A percentile compares a stretch with the other conserved stretches of the same genome.
phyloP scores from a whole-genome alignment of 2,888 invertebrate genomes.

The Dusona sp. region DNA sequence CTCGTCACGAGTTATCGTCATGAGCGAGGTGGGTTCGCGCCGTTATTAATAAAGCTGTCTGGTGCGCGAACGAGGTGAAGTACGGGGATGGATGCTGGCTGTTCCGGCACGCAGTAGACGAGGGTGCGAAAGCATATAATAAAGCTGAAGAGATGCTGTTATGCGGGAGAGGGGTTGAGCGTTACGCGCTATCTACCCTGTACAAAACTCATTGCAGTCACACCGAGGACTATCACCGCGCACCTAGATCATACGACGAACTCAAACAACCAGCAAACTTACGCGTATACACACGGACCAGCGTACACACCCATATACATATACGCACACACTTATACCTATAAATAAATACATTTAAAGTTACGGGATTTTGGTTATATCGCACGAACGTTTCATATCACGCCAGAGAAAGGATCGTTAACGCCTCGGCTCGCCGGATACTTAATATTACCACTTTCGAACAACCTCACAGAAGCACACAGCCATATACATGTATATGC shows the following conservation, averaged over 20 bases:
- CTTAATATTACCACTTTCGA: conserved; percentile 63
- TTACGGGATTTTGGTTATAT: conserved; percentile 23
- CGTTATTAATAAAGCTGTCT: conserved; percentile 71
- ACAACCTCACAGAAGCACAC: conserved; percentile 24
- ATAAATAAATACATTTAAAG: conserved; percentile 16
- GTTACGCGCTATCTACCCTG: conserved; percentile 28
- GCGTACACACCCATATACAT: neutral
- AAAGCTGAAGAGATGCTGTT: conserved; percentile 58
- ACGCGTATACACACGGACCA: neutral
- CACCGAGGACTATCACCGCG: conserved; percentile 52
- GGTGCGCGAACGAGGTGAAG: conserved; percentile 43
- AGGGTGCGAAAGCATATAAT: conserved; percentile 68
- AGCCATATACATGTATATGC: neutral
- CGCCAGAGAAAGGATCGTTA: conserved; percentile 66
- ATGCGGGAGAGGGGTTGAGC: conserved; percentile 23
- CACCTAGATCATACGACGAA: conserved; percentile 48
- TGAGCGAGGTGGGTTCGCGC: conserved; percentile 52
- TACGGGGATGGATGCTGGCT: conserved; percentile 26
- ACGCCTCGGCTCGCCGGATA: conserved; percentile 54
- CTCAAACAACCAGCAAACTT: conserved; percentile 18
- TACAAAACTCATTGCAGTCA: conserved; percentile 55
- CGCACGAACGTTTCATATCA: conserved; percentile 60
- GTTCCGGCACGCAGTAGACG: conserved; percentile 50
- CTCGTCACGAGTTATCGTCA: conserved; percentile 63
- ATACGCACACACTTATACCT: conserved; percentile 2